These are phyloP conservation scores for Allobates femoralis DNA, from an alignment of 2,797 vertebrate genomes.

Conservation along the genomic window DNA sequence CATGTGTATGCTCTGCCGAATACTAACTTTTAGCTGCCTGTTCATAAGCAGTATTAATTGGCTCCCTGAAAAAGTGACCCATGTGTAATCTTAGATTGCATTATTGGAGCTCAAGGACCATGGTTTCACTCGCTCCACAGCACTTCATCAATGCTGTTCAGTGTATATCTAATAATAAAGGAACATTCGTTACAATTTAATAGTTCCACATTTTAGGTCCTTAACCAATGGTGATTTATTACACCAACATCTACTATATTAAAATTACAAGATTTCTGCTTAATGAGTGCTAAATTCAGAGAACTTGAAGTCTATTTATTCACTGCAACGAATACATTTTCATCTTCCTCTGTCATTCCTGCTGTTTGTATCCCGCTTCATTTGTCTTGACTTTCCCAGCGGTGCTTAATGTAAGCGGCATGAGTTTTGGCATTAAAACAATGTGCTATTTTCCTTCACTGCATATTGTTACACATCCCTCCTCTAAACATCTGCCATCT, in stretches of 20 bases:
- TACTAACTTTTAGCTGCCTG: neutral
- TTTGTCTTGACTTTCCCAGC: slow-evolving; percentile 1
- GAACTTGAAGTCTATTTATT: neutral
- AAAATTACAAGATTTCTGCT: no score
- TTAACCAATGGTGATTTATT: neutral
- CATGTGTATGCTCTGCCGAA: neutral
- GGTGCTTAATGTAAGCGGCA: neutral
- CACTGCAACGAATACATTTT: neutral
- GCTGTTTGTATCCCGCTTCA: neutral
- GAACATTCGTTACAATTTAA: neutral
- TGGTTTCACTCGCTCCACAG: neutral
- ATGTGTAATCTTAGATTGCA: neutral
- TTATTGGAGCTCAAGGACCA: neutral
- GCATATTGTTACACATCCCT: neutral
- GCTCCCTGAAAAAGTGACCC: neutral
- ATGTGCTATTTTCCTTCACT: neutral
- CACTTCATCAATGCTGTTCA: neutral
- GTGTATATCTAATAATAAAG: neutral
- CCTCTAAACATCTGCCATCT: neutral
- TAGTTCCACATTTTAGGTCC: neutral
- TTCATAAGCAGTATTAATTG: neutral
- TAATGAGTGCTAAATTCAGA: no score
- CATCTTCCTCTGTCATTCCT: neutral
- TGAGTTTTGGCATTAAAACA: neutral
- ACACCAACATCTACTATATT: neutral